These are phyloP conservation scores for Cryptoprocta ferox DNA, from an alignment of 2,797 vertebrate species.

Conservation along the genomic window DNA sequence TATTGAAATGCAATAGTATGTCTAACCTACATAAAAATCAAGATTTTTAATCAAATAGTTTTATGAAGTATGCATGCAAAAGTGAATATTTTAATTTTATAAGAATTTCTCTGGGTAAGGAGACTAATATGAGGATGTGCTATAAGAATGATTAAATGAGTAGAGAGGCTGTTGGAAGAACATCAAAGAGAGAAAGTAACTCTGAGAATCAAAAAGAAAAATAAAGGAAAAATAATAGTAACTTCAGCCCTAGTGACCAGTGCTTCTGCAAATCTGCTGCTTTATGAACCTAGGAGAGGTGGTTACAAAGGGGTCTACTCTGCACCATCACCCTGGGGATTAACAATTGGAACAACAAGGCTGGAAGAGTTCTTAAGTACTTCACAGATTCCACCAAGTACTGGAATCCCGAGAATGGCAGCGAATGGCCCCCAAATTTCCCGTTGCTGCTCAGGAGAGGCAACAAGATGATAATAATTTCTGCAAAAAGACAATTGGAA, in stretches of 20 bases:
- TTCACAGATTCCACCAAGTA: neutral
- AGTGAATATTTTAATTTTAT: conserved; percentile 3
- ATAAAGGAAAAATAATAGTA: neutral
- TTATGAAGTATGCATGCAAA: neutral
- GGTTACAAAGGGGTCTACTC: too few species aligned
- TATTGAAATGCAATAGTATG: neutral
- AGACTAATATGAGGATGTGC: neutral
- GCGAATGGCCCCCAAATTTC: neutral
- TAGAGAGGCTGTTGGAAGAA: neutral
- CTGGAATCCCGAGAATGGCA: neutral
- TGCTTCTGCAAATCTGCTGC: neutral
- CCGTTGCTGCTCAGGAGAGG: neutral
- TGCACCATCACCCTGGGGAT: neutral
- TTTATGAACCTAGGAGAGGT: neutral
- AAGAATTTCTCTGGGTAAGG: neutral
- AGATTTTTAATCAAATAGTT: neutral
- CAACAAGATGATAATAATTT: neutral
- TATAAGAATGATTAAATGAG: neutral
- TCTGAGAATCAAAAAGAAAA: neutral
- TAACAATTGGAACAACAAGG: neutral
- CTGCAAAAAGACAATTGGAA: neutral
- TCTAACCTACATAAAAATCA: neutral
- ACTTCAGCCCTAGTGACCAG: neutral
- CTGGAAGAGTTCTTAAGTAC: neutral
- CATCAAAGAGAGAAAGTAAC: neutral